Evolutionary conservation across 2,797 vertebrate genomes (phyloP).

Genomic region (Meriones psammophilus): DNA sequence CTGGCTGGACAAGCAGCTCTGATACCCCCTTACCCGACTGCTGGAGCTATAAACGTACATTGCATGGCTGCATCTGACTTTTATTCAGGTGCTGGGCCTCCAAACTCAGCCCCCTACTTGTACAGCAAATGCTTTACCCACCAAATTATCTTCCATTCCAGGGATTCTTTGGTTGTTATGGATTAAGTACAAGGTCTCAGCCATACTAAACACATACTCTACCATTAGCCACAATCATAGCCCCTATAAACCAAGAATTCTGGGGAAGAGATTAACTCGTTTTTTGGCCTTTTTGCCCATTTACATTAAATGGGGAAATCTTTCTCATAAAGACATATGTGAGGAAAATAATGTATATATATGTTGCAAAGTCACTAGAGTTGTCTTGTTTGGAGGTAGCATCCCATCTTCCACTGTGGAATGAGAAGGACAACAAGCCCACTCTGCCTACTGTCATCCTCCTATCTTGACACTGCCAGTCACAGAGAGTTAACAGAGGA

Average conservation of each 20-base stretch:
- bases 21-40: background rate
- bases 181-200: background rate
- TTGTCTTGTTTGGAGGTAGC: background rate
- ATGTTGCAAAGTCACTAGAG: background rate
- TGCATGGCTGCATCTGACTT: background rate
- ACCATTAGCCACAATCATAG: background rate
- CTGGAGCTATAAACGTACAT: background rate
- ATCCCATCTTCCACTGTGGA: background rate
- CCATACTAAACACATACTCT: background rate
- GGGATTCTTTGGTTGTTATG: background rate
- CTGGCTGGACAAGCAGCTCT: background rate
- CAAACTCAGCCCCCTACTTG: background rate
- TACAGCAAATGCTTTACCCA: background rate
- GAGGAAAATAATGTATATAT: fast-evolving
- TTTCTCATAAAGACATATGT: background rate
- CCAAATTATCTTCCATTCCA: background rate
- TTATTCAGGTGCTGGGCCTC: too few relatives aligned
- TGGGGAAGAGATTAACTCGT: background rate
- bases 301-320: background rate
- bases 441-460: fast-evolving
- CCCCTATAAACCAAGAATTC: background rate
- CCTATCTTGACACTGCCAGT: background rate
- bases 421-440: background rate
- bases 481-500: background rate
- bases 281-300: background rate